phyloP scores from a whole-genome alignment of 1,140 invertebrate genomes.

The Portunus trituberculatus region DNA sequence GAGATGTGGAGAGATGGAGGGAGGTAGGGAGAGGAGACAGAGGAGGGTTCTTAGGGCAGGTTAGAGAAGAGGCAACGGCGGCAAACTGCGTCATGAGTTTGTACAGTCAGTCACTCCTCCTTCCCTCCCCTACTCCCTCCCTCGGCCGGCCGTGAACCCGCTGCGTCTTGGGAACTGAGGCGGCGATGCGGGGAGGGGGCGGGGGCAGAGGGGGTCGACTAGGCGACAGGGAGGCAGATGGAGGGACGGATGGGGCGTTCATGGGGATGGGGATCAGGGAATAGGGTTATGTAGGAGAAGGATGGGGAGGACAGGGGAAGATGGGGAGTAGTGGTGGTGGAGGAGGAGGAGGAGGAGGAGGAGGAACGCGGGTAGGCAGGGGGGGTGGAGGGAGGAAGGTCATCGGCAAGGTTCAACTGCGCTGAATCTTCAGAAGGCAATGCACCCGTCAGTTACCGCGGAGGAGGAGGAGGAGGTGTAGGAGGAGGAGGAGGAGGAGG shows the following conservation, averaged over 20 bases:
- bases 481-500: too few relatives aligned
- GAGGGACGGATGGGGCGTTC: too few relatives aligned
- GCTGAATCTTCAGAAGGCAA: conserved; percentile 44
- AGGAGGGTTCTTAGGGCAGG: too few relatives aligned
- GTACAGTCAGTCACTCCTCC: background rate
- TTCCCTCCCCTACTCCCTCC: background rate
- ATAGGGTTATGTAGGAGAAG: too few relatives aligned
- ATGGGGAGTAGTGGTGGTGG: too few relatives aligned
- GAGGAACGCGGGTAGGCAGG: too few relatives aligned
- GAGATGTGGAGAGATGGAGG: background rate
- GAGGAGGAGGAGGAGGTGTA: too few relatives aligned
- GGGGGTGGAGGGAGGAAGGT: background rate
- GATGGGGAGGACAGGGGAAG: too few relatives aligned
- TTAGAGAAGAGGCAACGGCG: background rate
- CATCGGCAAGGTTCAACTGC: conserved; percentile 44
- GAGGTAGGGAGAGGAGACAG: too few relatives aligned
- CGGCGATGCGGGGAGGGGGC: background rate
- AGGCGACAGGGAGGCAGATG: too few relatives aligned
- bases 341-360: too few relatives aligned
- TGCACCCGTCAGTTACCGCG: conserved; percentile 48
- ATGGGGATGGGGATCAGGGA: too few relatives aligned
- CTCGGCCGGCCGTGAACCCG: background rate
- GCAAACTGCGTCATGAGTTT: conserved; percentile 16
- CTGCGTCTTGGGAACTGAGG: background rate
- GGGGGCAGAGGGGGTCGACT: background rate